Percentiles rank a stretch among this genome's conserved stretches.
Conservation (phyloP, 2,113 vertebrate genomes). For the Salvelinus sp. region DNA sequence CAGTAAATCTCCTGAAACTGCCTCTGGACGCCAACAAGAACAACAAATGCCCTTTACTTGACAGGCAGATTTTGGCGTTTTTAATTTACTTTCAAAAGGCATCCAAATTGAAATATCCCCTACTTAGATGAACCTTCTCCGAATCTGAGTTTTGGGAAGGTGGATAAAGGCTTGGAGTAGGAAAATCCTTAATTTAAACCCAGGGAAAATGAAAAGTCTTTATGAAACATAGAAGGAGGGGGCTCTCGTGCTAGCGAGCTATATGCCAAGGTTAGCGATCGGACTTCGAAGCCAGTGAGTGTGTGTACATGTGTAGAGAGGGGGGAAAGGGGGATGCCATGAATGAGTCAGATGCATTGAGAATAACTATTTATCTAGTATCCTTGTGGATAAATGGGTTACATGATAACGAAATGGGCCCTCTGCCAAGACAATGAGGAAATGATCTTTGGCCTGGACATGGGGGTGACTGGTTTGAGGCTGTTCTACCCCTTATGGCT, state of each 20-base stretch:
- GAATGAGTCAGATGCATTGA: slow-evolving; percentile 39
- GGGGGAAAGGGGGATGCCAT: slow-evolving; percentile 44
- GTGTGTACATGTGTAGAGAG: slow-evolving; percentile 27
- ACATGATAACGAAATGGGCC: slow-evolving; percentile 26
- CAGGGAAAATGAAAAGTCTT: slow-evolving; percentile 64
- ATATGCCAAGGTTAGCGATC: slow-evolving; percentile 46
- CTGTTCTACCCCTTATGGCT: no score
- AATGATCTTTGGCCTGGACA: neutral
- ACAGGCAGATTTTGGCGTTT: slow-evolving; percentile 31
- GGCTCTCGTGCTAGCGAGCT: neutral
- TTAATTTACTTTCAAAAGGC: neutral
- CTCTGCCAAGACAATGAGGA: neutral
- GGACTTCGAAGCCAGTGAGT: neutral
- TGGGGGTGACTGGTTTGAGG: neutral
- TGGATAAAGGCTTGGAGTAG: slow-evolving; percentile 46
- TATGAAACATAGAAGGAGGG: slow-evolving; percentile 29
- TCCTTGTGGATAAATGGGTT: slow-evolving; percentile 33
- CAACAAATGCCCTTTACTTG: neutral
- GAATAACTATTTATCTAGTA: slow-evolving; percentile 27
- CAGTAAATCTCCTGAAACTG: no score
- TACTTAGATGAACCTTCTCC: no score
- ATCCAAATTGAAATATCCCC: no score
- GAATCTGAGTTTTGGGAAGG: slow-evolving; percentile 45
- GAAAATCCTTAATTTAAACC: slow-evolving; percentile 47
- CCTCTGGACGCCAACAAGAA: no score